Base-by-base conservation (phyloP, 2,797 vertebrate species). In the Sebastes hopkinsi region DNA sequence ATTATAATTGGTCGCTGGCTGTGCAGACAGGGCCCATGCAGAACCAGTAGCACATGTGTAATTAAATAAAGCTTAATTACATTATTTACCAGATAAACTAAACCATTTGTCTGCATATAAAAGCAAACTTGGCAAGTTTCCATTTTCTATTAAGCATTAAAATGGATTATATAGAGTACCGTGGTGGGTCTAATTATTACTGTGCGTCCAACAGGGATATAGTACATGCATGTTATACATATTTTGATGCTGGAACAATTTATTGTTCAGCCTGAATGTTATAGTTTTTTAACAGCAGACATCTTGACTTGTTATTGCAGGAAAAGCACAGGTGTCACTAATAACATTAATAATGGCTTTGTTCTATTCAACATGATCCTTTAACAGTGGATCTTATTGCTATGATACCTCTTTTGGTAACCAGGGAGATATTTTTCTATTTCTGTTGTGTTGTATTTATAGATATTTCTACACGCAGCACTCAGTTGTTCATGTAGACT, bases 351-450 rank as follows among this genome's bases (percentile, higher is more conserved):
- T 6, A 38, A 72, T 32, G 20, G n/a, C 27, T 62, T 29, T 9
- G 72, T 32, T 52, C 30, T 32, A 34, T 34, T 62, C 25, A 30
- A 52, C 25, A 5, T 30, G 23, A 68, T 50, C 20, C 22, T 60
- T 65, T n/a, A 69, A 38, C 22, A 20, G 36, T 61, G 55, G 52
- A 73, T 67, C 58, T 36, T 75, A 87, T 89, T 84, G 76, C 84
- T 87, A 88, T 67, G 86, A 81, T 72, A 79, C 78, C 73, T 54
- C 34, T 38, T 77, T 52, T 71, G 18, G 84, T 90, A 79, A 83
- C 86, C 74, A 85, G 29, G 72, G 69, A 80, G 79, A 22, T 65
- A 6, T 67, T 55, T 38, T 79, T 80, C 75, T 88, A 64, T 81
- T 87, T 83, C 79, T 77, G 74, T 20, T 46, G 65, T 11, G 59